Evolutionary conservation across 2,113 vertebrate genomes (phyloP), one percentile per base, ranked within the genome.

Genomic region (Alosa alosa): DNA sequence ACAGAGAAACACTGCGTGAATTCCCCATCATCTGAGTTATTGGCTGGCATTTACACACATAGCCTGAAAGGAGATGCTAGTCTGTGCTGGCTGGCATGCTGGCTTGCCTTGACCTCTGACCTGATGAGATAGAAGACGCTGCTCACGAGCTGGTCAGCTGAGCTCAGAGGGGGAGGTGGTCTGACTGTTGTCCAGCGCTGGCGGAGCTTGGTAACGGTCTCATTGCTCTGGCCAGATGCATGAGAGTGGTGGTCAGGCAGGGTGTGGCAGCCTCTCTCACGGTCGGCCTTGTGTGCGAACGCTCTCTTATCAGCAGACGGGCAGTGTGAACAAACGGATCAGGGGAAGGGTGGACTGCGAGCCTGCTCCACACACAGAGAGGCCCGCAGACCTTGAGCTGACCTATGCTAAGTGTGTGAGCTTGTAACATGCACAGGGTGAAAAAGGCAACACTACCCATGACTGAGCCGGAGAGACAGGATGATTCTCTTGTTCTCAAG

Each of bases 351-450:
- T 18, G 7, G 81, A 50, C 57, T 50, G 41, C 41, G 10, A 36
- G 18, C 31, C 6, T n/a, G 20, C 47, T 11, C n/a, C 46, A 60
- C 45, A 49, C 18, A 50, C 44, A 84, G 68, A 83, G 50, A 50
- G 45, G 44, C 1, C 20, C 31, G 31, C 25, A 81, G 64, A 85
- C 81, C 81, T 85, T 47, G 46, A 60, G n/a, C 57, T 31, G 6
- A 84, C 72, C 72, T 78, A 39, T 39, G 10, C 72, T 39, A 78
- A 78, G 72, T 4, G 11, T 39, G 31, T 36, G 72, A 17, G 25
- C 2, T 36, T 78, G 72, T 3, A 78, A 5, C 84, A 17, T 85
- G 83, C 78, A 91, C 87, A 91, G 84, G 88, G n/a, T 78, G 25
- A 15, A 78, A 36, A 78, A 17, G 13, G 15, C 72, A 78, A 78